A percentile compares a stretch with the other conserved stretches of the same genome.
Evolutionary conservation across 2,797 vertebrate genomes (phyloP).

Genomic region (Aldrovandia affinis): DNA sequence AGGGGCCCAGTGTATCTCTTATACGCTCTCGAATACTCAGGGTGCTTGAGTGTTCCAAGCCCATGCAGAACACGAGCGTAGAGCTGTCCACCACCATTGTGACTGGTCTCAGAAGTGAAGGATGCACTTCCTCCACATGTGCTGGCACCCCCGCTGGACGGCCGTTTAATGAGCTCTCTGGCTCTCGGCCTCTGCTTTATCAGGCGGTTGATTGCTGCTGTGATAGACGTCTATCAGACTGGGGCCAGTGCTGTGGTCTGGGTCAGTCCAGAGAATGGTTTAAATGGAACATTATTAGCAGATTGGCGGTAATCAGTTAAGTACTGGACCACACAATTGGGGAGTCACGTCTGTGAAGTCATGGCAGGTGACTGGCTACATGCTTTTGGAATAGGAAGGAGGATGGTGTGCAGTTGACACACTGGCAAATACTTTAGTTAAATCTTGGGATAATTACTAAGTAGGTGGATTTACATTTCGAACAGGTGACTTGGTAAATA

Average conservation of each 20-base stretch:
- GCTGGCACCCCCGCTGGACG: neutral
- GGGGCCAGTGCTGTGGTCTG: constrained; percentile 23
- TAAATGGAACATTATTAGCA: constrained; percentile 42
- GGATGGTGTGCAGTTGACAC: neutral
- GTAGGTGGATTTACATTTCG: neutral
- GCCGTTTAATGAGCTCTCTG: neutral
- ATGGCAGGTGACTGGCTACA: neutral
- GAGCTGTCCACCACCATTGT: neutral
- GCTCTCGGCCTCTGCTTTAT: constrained; percentile 26
- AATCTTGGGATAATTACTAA: neutral
- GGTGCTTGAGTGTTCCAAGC: neutral
- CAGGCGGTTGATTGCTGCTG: constrained; percentile 31
- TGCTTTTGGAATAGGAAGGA: neutral
- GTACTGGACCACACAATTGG: constrained; percentile 31
- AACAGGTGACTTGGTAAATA: neutral
- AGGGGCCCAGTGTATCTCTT: neutral
- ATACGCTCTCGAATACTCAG: neutral
- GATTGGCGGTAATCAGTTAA: constrained; percentile 46
- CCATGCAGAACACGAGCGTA: neutral
- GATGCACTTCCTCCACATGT: neutral
- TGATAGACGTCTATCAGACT: constrained; percentile 36
- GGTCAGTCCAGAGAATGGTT: constrained; percentile 40
- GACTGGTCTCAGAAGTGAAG: neutral
- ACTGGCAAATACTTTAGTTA: neutral
- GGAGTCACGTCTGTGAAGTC: neutral